Evolutionary conservation across 2,113 vertebrate genomes (phyloP), one percentile per base, ranked within the genome.

Genomic region (Trogon surrucura): DNA sequence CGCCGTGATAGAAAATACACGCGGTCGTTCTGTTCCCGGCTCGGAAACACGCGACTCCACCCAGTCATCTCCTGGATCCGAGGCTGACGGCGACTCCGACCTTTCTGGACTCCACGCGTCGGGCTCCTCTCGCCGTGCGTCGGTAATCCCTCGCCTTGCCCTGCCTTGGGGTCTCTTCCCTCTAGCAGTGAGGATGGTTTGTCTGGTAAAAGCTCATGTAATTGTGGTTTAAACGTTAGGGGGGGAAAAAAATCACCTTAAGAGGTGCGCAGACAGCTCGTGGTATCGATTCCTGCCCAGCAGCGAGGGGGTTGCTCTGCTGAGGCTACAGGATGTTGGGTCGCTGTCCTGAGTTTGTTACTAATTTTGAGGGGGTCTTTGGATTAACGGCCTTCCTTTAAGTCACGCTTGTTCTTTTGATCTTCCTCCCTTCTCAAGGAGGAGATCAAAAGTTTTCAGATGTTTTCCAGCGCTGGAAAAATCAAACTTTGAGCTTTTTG

Each of bases 401-500:
- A 64, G 67, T 71, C 60, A 41, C 60, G 1, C 69, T 78, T 12
- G 16, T 85, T 74, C 80, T 89, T 96, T 97, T 97, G 86, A 95
- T 95, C 94, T 48, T n/a, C 44, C 34, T 95, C 12, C 64, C 69
- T 91, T 72, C 91, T 95, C 54, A 92, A 36, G 84, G 70, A 83
- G 64, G 65, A 93, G 65, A 95, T 97, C 94, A 97, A 92, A 96
- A 67, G 80, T 80, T 81, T 60, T 95, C 84, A 72, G 78, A 81
- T 95, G 62, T 95, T 95, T 95, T 56, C 57, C 80, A 94, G 87
- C 41, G 41, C 80, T 95, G 87, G 48, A 93, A 94, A 93, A 95
- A 4, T 17, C 73, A 81, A 84, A 61, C 84, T 75, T 41, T 2
- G 80, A 87, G 91, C 61, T 81, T 81, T 75, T 58, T 79, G 36